Evolutionary conservation across 1,140 invertebrate species (phyloP).

Genomic region (Drosophila sp.): DNA sequence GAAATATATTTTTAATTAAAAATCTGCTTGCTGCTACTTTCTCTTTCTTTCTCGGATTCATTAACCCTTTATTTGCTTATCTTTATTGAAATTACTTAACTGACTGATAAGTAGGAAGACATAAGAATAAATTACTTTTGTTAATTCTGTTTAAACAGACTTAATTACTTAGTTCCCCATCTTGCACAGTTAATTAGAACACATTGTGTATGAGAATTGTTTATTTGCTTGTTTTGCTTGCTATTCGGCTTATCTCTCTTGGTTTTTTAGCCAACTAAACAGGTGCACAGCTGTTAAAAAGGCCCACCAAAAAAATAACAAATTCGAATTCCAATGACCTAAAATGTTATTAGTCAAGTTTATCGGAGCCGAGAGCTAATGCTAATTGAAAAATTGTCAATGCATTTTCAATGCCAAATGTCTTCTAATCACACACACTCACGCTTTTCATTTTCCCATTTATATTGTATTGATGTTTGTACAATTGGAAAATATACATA

Average conservation of each 20-base stretch:
- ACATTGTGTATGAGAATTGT: conserved; percentile 50
- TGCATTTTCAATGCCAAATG: conserved; percentile 2
- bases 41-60: neutral
- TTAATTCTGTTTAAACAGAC: conserved; percentile 42
- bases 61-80: neutral
- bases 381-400: conserved; percentile 4
- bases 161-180: conserved; percentile 36
- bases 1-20: neutral
- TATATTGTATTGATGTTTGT: neutral
- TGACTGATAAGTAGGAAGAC: neutral
- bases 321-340: conserved; percentile 9
- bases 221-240: conserved; percentile 42
- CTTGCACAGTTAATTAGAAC: conserved; percentile 49
- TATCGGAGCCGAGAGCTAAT: neutral
- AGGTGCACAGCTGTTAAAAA: conserved; percentile 17
- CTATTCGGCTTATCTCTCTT: conserved; percentile 31
- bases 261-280: neutral
- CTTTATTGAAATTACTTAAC: neutral
- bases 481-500: neutral
- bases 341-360: conserved; percentile 10
- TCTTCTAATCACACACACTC: neutral
- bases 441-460: neutral
- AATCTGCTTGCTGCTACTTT: neutral
- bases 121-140: conserved; percentile 13
- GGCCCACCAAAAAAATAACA: neutral